These are phyloP conservation scores for Dreissena rostriformis DNA, from an alignment of 1,140 invertebrate species.

Conservation along the genomic window DNA sequence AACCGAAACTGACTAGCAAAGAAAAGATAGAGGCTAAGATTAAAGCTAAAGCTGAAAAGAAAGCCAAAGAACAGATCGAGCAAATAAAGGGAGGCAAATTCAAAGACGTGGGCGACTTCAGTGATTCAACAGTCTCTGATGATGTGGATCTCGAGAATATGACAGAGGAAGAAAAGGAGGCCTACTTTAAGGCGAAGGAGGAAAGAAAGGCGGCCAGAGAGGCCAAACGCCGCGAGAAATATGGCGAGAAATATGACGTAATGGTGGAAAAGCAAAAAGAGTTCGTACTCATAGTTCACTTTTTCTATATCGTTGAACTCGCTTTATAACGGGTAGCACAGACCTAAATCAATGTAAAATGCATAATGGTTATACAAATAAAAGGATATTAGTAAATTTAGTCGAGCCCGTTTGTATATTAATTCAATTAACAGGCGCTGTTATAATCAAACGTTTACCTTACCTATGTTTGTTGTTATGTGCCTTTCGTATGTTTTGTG, in stretches of 20 bases:
- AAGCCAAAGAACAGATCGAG: conserved; percentile 59
- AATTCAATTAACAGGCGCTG: no score
- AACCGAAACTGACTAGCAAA: conserved; percentile 67
- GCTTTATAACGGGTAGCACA: no score
- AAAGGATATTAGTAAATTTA: no score
- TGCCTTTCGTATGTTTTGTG: no score
- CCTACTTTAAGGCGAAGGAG: conserved; percentile 75
- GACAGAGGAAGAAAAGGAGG: conserved; percentile 78
- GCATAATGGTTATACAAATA: no score
- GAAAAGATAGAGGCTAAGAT: conserved; percentile 60
- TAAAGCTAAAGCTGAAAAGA: conserved; percentile 60
- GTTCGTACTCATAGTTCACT: conserved; percentile 63
- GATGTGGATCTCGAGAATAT: conserved; percentile 78
- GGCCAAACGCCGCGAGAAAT: conserved; percentile 77
- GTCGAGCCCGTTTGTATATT: no score
- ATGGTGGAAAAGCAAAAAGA: conserved; percentile 77
- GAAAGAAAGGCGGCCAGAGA: conserved; percentile 74
- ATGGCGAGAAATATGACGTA: conserved; percentile 80
- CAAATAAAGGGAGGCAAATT: conserved; percentile 47
- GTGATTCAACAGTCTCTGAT: conserved; percentile 78
- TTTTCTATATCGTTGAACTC: no score
- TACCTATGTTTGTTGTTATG: no score
- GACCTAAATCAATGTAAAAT: no score
- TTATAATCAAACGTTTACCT: no score
- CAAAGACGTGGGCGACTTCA: conserved; percentile 63